These are phyloP conservation scores for Talpa occidentalis DNA, from an alignment of 2,113 vertebrate genomes.

Conservation along the genomic window DNA sequence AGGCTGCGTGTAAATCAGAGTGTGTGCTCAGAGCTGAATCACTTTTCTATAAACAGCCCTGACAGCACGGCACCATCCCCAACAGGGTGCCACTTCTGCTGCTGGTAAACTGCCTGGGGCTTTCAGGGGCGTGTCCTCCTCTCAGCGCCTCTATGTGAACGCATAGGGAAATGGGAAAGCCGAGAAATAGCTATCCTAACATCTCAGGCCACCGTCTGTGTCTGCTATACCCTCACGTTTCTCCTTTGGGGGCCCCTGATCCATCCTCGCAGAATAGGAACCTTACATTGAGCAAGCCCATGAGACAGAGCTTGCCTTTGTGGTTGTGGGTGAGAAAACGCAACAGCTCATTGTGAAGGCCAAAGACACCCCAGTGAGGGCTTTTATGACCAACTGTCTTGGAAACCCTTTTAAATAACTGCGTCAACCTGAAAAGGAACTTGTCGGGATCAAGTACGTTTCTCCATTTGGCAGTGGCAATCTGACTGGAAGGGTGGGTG, in stretches of 20 bases:
- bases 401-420: neutral
- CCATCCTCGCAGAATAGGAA: neutral
- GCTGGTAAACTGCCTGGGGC: neutral
- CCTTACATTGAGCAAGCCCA: neutral
- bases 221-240: neutral
- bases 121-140: neutral
- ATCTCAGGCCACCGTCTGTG: neutral
- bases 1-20: neutral
- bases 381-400: neutral
- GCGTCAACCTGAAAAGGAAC: neutral
- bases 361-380: neutral
- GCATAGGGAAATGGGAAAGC: neutral
- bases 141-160: neutral
- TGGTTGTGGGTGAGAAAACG: neutral
- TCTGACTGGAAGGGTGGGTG: neutral
- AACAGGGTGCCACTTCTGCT: too few species aligned
- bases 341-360: neutral
- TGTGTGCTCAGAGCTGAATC: neutral
- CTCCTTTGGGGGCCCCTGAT: neutral
- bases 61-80: neutral
- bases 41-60: neutral
- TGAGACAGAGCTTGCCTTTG: neutral
- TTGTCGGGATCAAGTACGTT: too few species aligned
- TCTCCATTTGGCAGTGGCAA: neutral
- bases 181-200: neutral